Conservation (phyloP, 2,113 vertebrate species). For the Elachura formosa region DNA sequence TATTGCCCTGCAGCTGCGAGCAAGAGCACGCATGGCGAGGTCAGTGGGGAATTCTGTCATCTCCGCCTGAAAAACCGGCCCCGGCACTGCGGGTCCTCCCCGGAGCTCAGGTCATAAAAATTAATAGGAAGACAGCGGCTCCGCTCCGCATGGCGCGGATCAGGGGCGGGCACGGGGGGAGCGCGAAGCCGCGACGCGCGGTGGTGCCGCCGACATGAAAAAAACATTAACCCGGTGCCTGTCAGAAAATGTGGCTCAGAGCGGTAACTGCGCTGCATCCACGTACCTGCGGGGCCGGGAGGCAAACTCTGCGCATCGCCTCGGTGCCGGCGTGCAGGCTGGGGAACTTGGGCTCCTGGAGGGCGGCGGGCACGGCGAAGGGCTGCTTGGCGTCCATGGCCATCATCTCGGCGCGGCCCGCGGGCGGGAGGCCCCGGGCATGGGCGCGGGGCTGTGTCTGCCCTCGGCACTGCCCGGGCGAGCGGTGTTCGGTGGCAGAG, state of each 20-base stretch:
- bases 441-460: constrained; percentile 68
- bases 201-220: constrained; percentile 78
- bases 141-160: constrained; percentile 83
- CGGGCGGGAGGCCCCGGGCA: constrained; percentile 78
- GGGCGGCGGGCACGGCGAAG: constrained; percentile 87
- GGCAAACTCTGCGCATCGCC: constrained; percentile 92
- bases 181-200: constrained; percentile 64
- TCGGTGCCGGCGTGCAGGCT: constrained; percentile 85
- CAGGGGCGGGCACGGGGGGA: constrained; percentile 62
- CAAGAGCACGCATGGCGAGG: constrained; percentile 81
- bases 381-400: constrained; percentile 94
- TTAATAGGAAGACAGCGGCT: constrained; percentile 89
- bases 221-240: constrained; percentile 77
- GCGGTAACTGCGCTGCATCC: constrained; percentile 62
- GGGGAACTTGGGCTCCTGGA: constrained; percentile 90
- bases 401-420: constrained; percentile 83
- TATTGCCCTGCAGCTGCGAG: constrained; percentile 97
- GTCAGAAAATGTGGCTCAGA: constrained; percentile 77
- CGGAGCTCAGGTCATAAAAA: constrained; percentile 97
- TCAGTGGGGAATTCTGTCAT: constrained; percentile 90
- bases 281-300: constrained; percentile 94
- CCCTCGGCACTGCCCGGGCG: constrained; percentile 77
- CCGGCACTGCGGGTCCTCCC: constrained; percentile 84
- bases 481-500: constrained; percentile 73
- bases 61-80: constrained; percentile 89